Base-by-base conservation (phyloP, 1,140 invertebrate species). In the Drosophila takahashii region DNA sequence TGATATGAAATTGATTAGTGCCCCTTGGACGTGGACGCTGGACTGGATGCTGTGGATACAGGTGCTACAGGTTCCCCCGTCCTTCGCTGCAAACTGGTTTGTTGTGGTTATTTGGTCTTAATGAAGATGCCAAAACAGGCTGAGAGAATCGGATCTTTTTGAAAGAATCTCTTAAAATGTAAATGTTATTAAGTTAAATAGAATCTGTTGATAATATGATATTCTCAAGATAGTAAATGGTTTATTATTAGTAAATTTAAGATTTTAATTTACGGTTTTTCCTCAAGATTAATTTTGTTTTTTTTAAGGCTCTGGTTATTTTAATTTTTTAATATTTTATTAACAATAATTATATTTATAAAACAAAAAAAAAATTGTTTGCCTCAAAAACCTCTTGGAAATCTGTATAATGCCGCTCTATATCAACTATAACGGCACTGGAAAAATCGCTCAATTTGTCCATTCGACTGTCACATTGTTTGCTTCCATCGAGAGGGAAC, bases 1-100 rank as follows among this genome's bases (percentile, higher is more conserved):
- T 91, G 90, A 91, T 91, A 91, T 91, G 81, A 91, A 91, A 91
- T 91, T 91, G 90, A 91, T 91, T 91, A 91, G 81, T 78, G 85
- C 79, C 72, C 79, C 72, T 58, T 52, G 74, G 48, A 61, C 42
- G 66, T 57, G 45, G 60, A 52, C 34, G 60, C 13, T 18, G 42
- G 39, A 47, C 64, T 51, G 50, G 64, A 47, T 59, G 64, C 22
- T 53, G 75, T 36, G 37, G 26, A 36, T 64, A 48, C 72, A 64
- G 58, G 71, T 57, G 67, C 54, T 39, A 51, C 71, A 67, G 64
- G 64, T 64, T 67, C 22, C 52, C 52, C 37, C 60, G 50, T 75
- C 60, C 61, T 67, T 22, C 13, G 29, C 5, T 4, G 2, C n/a
- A 57, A 70, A 70, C 67, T 34, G 50, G 67, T 70, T 70, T 70